These are phyloP conservation scores for Uropetala carovei DNA, from an alignment of 2,888 invertebrate genomes.

Conservation along the genomic window DNA sequence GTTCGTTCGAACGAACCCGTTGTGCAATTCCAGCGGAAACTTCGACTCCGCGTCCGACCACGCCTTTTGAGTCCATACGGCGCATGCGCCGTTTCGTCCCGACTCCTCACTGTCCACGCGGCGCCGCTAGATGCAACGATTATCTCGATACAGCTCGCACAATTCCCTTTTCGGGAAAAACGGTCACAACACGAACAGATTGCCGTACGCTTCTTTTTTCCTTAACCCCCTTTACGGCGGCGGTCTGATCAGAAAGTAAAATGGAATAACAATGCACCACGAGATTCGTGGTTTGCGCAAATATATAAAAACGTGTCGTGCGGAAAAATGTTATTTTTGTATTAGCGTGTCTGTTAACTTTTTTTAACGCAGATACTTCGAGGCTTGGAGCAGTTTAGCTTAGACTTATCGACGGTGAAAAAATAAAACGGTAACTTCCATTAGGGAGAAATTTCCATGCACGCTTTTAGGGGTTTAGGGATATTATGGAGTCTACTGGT, in stretches of 20 bases:
- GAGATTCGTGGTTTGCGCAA: background rate
- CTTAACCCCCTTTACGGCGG: background rate
- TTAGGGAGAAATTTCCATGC: too few species aligned
- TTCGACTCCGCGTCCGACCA: background rate
- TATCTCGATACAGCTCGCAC: background rate
- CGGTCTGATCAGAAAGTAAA: background rate
- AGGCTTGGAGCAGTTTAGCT: too few species aligned
- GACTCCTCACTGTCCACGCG: background rate
- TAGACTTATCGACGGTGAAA: too few species aligned
- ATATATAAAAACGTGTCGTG: too few species aligned
- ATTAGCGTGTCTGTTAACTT: too few species aligned
- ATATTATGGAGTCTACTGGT: too few species aligned
- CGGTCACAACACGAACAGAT: background rate
- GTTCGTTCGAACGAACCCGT: background rate
- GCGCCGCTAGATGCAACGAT: background rate
- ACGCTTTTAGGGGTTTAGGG: too few species aligned
- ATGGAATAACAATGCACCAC: background rate
- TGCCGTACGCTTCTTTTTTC: background rate
- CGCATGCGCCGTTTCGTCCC: background rate
- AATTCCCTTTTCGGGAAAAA: background rate
- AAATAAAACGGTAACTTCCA: too few species aligned
- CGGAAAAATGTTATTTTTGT: too few species aligned
- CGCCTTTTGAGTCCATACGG: background rate
- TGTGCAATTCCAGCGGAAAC: background rate
- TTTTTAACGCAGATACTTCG: too few species aligned